Percentiles rank a stretch among this genome's conserved stretches.
phyloP scores from a whole-genome alignment of 2,113 vertebrate species.

The Eclectus roratus region DNA sequence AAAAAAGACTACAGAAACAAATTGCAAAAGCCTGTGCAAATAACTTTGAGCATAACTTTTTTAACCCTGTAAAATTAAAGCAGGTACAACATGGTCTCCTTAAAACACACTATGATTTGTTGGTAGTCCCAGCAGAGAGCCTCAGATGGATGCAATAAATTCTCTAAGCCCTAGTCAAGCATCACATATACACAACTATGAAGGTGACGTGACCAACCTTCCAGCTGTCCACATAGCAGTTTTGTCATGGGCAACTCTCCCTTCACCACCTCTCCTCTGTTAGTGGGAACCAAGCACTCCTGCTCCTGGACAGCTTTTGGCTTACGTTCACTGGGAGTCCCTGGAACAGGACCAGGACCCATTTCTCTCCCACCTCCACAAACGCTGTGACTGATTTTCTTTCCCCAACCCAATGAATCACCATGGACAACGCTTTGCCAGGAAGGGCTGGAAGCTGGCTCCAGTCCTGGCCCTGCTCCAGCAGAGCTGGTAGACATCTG shows the following conservation, averaged over 20 bases:
- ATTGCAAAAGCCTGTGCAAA: not conserved
- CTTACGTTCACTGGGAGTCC: not conserved
- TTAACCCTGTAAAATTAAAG: not conserved
- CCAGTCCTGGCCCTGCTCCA: not conserved
- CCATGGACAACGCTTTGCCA: not conserved
- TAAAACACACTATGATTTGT: not conserved
- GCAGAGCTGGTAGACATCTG: not conserved
- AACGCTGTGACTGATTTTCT: not conserved
- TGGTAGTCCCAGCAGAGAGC: not conserved
- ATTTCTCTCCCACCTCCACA: accelerated
- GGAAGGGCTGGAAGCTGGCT: not conserved
- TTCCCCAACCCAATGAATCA: not conserved
- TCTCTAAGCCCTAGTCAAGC: not conserved
- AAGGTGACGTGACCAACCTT: not conserved
- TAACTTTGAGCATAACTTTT: not conserved
- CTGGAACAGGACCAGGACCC: accelerated
- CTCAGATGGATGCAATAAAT: not conserved
- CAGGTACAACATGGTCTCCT: not conserved
- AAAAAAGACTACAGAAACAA: not conserved
- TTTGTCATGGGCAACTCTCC: accelerated
- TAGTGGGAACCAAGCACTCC: not conserved
- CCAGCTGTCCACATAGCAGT: accelerated
- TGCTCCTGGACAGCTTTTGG: not conserved
- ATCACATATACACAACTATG: not conserved
- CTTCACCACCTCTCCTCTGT: not conserved